phyloP scores from a whole-genome alignment of 2,797 vertebrate species.

The Microctenopoma steveboyesi region DNA sequence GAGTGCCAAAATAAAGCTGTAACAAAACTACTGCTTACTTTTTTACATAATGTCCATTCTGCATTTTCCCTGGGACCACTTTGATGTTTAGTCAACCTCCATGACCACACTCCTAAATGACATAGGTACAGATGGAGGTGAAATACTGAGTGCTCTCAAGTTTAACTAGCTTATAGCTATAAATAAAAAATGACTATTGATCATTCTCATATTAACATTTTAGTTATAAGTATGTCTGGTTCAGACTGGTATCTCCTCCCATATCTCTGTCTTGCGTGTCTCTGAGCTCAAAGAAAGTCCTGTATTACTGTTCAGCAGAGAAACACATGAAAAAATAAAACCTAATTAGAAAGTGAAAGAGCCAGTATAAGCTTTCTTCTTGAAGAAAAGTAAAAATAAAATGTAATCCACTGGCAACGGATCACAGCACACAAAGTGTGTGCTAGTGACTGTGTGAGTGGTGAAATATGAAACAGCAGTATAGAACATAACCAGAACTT shows the following conservation, averaged over 20 bases:
- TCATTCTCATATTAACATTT: background rate
- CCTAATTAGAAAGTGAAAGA: slow-evolving; percentile 16
- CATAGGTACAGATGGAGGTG: background rate
- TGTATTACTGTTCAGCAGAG: background rate
- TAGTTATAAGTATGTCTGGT: background rate
- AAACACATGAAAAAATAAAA: slow-evolving; percentile 17
- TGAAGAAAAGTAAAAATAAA: slow-evolving; percentile 8
- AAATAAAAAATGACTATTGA: slow-evolving; percentile 10
- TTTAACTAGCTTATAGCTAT: background rate
- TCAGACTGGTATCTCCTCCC: background rate
- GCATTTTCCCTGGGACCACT: background rate
- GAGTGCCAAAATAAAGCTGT: background rate
- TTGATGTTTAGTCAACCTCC: background rate
- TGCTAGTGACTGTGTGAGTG: background rate
- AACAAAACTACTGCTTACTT: slow-evolving; percentile 16
- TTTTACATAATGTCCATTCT: background rate
- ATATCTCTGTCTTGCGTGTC: background rate
- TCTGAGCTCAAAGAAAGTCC: slow-evolving; percentile 1
- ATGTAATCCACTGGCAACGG: background rate
- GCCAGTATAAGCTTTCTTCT: background rate
- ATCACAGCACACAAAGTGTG: background rate
- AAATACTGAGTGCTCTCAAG: background rate
- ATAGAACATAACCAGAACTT: background rate
- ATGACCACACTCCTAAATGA: background rate
- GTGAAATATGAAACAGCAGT: background rate